Evolutionary conservation across 2,113 vertebrate genomes (phyloP), one percentile per base, ranked within the genome.

Genomic region (Podiceps cristatus): DNA sequence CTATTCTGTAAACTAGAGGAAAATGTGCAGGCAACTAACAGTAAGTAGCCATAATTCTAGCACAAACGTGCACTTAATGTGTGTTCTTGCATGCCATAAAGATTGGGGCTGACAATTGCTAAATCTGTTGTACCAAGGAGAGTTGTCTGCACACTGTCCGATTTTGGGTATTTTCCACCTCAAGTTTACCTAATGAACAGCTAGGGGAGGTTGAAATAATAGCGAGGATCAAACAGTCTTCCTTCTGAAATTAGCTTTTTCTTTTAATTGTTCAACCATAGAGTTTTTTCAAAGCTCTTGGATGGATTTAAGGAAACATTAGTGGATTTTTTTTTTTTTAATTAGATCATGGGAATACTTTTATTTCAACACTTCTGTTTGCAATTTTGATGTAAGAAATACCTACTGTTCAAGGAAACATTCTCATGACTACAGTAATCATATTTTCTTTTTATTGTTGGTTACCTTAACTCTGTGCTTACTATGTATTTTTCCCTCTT

Each of bases 1-100:
- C 98, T 99, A 1, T 99, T 99, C 98, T 99, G 99, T 97, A 99
- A 98, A 90, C 98, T 99, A 93, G 99, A 99, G 89, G 99, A 99
- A 97, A 99, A 99, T 64, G 99, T 99, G 49, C 99, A 99, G 50
- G 99, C 99, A 91, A 99, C 99, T 44, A 99, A 99, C 98, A 99
- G 99, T 99, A 98, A 99, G 99, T 98, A 97, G 18, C 24, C 35
- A 13, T 24, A 50, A 75, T 20, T 79, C 5, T 53, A 37, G 31
- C 74, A 73, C 62, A 90, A 47, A 31, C 1, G 2, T 52, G n/a
- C 60, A 18, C 45, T 68, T 47, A 7, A 11, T 59, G 5, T 63
- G 45, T 91, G 37, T 81, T 88, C 64, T 55, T 94, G 78, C 24
- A 22, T 77, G 62, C 69, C 27, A 6, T 40, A 52, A 83, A 88